phyloP scores from a whole-genome alignment of 2,888 invertebrate genomes.

The Crioceris asparagi region DNA sequence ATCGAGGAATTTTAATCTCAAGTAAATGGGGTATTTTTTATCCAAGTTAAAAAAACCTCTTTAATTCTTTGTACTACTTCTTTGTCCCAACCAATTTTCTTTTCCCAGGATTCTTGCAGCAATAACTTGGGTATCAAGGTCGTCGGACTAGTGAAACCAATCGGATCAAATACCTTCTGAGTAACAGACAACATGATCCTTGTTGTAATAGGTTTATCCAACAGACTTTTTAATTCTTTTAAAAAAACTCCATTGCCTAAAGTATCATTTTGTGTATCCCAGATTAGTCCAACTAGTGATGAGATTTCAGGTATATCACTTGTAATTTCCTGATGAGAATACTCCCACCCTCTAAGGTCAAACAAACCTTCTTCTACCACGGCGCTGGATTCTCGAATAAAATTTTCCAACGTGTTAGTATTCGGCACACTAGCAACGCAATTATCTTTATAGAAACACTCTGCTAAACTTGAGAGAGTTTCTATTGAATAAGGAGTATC shows the following conservation, averaged over 20 bases:
- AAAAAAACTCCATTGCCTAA: too few relatives aligned
- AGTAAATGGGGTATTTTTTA: constrained; percentile 5
- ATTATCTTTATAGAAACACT: constrained; percentile 11
- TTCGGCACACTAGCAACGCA: constrained; percentile 9
- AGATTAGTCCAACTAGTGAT: constrained; percentile 9
- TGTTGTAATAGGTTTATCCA: constrained; percentile 7
- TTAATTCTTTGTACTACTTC: constrained; percentile 4
- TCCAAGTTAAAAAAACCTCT: constrained; percentile 4
- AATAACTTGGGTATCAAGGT: constrained; percentile 13
- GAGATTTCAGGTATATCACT: neutral
- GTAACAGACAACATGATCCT: constrained; percentile 8
- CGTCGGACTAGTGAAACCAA: constrained; percentile 12
- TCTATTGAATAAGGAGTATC: constrained; percentile 3
- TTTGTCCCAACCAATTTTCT: constrained; percentile 9
- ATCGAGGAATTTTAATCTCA: too few relatives aligned
- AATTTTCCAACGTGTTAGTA: constrained; percentile 2
- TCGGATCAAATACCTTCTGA: constrained; percentile 10
- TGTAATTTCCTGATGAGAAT: neutral
- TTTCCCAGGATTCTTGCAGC: constrained; percentile 11
- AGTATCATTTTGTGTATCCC: too few relatives aligned
- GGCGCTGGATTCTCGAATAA: constrained; percentile 6
- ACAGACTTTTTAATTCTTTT: too few relatives aligned
- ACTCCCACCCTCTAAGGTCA: constrained; percentile 12
- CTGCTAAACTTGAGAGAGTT: constrained; percentile 1
- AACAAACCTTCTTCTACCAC: constrained; percentile 8